Percentiles rank a stretch among this genome's conserved stretches.
phyloP scores from a whole-genome alignment of 2,888 invertebrate genomes.

The Frankliniella intonsa region DNA sequence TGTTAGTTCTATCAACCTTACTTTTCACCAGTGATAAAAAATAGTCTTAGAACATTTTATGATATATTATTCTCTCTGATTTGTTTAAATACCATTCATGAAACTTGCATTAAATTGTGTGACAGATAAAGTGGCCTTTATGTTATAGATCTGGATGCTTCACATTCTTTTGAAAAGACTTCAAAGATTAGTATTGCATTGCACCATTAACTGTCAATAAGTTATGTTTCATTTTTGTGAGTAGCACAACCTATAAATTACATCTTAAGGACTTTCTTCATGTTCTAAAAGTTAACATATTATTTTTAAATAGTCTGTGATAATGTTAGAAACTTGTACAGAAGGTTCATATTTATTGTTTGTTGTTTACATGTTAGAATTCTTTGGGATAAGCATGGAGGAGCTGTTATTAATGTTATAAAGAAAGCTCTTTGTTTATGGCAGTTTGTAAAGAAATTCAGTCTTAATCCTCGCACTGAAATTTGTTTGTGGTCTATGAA shows the following conservation, averaged over 20 bases:
- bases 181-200: constrained; percentile 5
- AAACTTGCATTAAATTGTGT: neutral
- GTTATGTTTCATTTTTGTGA: constrained; percentile 5
- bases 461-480: constrained; percentile 24
- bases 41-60: constrained; percentile 14
- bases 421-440: neutral
- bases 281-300: constrained; percentile 21
- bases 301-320: constrained; percentile 27
- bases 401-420: neutral
- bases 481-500: neutral
- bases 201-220: constrained; percentile 12
- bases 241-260: neutral
- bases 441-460: constrained; percentile 11
- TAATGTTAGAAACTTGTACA: constrained; percentile 25
- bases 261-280: constrained; percentile 6
- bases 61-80: neutral
- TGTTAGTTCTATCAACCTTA: constrained; percentile 3
- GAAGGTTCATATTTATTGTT: constrained; percentile 23
- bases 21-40: constrained; percentile 20
- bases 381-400: neutral
- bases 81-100: neutral
- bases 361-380: constrained; percentile 20
- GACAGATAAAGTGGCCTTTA: neutral
- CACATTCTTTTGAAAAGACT: constrained; percentile 14
- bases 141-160: constrained; percentile 4